Base-by-base conservation (phyloP, 2,797 vertebrate genomes). In the Epinephelus coioides region DNA sequence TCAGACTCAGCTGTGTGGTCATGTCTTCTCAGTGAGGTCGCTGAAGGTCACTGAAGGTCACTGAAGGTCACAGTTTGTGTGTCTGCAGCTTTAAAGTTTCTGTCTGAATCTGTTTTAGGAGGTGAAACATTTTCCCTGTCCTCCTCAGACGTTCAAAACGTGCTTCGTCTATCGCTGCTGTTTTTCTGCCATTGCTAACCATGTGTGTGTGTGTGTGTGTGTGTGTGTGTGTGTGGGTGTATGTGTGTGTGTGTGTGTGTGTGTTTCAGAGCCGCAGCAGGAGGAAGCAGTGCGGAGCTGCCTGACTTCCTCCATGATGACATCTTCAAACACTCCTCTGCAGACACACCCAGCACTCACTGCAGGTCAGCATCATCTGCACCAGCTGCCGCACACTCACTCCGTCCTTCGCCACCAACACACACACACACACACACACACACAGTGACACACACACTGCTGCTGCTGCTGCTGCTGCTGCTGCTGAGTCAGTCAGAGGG, bases 301-400 rank as follows among this genome's bases (percentile, higher is more conserved):
- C 63, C 69, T 30, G 60, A 62, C 83, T 70, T 14, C 73, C 68
- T 54, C 63, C 5, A 86, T 69, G 85, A 87, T 79, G 84, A 83
- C 89, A 90, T 93, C 92, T 54, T 82, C 83, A 66, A 67, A 89
- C 82, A 59, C 81, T 72, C 79, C 76, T 68, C 84, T 85, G 91
- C 93, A 95, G 92, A 94, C 93, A 94, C 94, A 94, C 94, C 92
- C 94, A 92, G 80, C 74, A 2, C 79, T 80, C 90, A 89, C 90
- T 92, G 92, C 91, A 92, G 88, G 89, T 91, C 91, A 86, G 83
- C 34, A 79, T 13, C 94, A 92, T 91, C 93, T 90, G 90, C 76
- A 86, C 60, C 88, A 66, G 67, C 69, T 15, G 43, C 73, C 69
- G 13, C 3, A 11, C 68, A 18, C 61, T 57, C 81, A 2, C 66